phyloP scores from a whole-genome alignment of 2,888 invertebrate genomes.

The Noctua janthe region DNA sequence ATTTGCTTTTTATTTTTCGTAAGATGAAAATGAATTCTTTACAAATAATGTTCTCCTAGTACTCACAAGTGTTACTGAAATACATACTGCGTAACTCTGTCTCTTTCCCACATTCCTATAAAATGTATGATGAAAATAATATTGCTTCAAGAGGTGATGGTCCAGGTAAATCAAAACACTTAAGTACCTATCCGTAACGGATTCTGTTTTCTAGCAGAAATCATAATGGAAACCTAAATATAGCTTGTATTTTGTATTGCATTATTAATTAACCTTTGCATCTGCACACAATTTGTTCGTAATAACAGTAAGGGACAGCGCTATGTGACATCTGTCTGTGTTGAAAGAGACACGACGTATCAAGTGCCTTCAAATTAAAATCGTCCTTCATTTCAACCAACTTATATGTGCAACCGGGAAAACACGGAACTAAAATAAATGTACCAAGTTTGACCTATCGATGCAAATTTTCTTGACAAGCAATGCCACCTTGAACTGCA shows the following conservation, averaged over 20 bases:
- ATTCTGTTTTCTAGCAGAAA: slow-evolving; percentile 4
- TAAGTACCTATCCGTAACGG: too few species aligned
- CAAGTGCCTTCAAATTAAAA: slow-evolving; percentile 3
- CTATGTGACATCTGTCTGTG: neutral
- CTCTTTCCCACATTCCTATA: neutral
- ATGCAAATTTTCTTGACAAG: too few species aligned
- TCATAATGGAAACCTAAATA: neutral
- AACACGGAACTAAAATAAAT: too few species aligned
- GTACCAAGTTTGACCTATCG: too few species aligned
- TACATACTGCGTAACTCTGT: neutral
- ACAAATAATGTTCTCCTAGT: neutral
- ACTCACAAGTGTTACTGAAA: neutral
- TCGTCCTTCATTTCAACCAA: neutral
- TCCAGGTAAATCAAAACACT: neutral
- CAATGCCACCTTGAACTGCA: too few species aligned
- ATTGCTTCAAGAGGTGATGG: neutral
- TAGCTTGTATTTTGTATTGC: neutral
- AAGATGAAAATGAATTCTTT: neutral
- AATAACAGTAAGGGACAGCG: neutral
- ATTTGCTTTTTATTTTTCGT: neutral
- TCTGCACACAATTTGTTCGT: slow-evolving; percentile 14
- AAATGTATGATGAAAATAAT: neutral
- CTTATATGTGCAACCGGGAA: too few species aligned
- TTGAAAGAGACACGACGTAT: neutral
- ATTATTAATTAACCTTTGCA: slow-evolving; percentile 17